Conservation (phyloP, 2,888 invertebrate species). For the Caenorhabditis plicata region DNA sequence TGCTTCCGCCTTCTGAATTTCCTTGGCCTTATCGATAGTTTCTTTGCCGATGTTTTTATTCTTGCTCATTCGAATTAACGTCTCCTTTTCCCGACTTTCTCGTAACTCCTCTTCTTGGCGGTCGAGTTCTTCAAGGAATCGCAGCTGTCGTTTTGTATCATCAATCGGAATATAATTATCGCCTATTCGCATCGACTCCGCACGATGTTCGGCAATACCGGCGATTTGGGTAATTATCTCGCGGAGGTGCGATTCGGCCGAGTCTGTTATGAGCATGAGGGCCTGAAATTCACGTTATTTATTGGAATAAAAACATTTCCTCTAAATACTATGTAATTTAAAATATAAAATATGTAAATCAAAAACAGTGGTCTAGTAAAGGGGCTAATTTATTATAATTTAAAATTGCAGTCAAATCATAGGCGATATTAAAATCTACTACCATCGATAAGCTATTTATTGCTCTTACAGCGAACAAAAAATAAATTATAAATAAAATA, state of each 20-base stretch:
- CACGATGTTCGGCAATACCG: slow-evolving; percentile 88
- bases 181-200: slow-evolving; percentile 75
- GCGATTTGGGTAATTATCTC: slow-evolving; percentile 87
- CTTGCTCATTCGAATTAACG: slow-evolving; percentile 82
- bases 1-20: slow-evolving; percentile 58
- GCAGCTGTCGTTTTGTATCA: slow-evolving; percentile 36
- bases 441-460: no score
- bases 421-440: no score
- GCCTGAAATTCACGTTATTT: slow-evolving; percentile 69
- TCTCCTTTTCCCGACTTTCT: slow-evolving; percentile 91
- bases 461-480: no score
- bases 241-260: slow-evolving; percentile 87
- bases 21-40: slow-evolving; percentile 86
- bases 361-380: no score
- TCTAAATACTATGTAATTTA: background rate
- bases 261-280: slow-evolving; percentile 87
- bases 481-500: no score
- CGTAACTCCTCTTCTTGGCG: slow-evolving; percentile 88
- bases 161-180: slow-evolving; percentile 27
- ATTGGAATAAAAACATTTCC: no score
- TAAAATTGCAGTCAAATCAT: no score
- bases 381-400: no score
- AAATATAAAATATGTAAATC: no score
- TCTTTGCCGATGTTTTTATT: slow-evolving; percentile 74
- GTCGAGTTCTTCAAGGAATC: slow-evolving; percentile 94